Evolutionary conservation across 2,113 vertebrate species (phyloP), one percentile per base, ranked within the genome.

Genomic region (Engystomops pustulosus): DNA sequence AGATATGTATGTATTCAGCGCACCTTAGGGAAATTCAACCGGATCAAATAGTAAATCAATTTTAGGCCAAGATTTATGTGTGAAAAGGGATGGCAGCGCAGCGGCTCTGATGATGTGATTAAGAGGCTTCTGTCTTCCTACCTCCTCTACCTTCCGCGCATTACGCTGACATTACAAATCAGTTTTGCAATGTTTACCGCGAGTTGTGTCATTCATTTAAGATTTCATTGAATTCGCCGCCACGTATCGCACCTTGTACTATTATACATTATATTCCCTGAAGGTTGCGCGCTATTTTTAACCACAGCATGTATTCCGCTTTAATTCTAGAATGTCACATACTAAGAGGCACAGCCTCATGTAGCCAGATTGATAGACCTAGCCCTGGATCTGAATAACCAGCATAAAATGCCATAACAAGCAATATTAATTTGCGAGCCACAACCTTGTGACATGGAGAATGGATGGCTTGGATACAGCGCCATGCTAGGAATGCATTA

Each of bases 401-500:
- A 23, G 23, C 34, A 78, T 25, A 47, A 78, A 78, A 78, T 60
- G 45, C 51, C 51, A 58, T 38, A 78, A 41, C 51, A 78, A 51
- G 47, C 32, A n/a, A 58, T 60, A 78, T 78, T 78, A 58, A 78
- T 78, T 38, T 18, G 25, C 23, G 11, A 78, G 51, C 75, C 75
- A 41, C 10, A 78, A 78, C 51, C 51, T 17, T 58, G 32, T 78
- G 51, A 78, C 75, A 78, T 11, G 34, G 1, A 41, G 75, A 78
- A 60, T 78, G 75, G 51, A 60, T 78, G 36, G 41, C 32, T 10
- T 60, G 51, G 53, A 23, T 27, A 38, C 34, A 7, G 75, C 12
- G 25, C 14, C 75, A 78, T 60, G 75, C 75, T 25, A 32, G 75
- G 75, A 78, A 78, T 78, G 34, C 51, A 58, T 77, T 55, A 77